A percentile compares a stretch with the other conserved stretches of the same genome.
phyloP scores from a whole-genome alignment of 2,888 invertebrate genomes.

The Mantis religiosa region DNA sequence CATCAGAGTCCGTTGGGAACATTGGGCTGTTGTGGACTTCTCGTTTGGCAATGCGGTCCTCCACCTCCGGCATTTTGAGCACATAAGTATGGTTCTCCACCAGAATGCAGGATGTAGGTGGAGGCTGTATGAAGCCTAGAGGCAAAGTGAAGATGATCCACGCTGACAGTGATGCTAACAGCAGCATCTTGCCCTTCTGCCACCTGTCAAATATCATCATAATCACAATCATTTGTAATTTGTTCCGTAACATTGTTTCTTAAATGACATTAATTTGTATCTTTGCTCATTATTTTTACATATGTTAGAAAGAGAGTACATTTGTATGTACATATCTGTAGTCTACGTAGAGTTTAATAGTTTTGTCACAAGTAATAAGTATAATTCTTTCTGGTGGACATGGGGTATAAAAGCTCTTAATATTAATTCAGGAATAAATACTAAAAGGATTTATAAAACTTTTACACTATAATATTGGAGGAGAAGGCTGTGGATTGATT shows the following conservation, averaged over 20 bases:
- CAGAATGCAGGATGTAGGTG: conserved; percentile 81
- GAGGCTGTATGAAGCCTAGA: conserved; percentile 91
- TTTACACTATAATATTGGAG: no score
- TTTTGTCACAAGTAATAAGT: no score
- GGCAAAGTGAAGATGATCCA: conserved; percentile 98
- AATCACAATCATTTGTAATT: neutral
- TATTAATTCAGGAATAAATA: no score
- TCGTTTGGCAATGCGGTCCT: conserved; percentile 13
- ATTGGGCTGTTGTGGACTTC: neutral
- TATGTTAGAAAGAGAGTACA: no score
- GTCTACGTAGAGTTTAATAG: no score
- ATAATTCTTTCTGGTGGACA: no score
- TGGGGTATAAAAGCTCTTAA: no score
- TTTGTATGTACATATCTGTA: no score
- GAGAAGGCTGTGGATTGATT: no score
- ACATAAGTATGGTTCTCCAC: conserved; percentile 59
- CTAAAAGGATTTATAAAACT: no score
- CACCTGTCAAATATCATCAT: conserved; percentile 51
- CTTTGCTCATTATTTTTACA: no score
- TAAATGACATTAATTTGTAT: neutral
- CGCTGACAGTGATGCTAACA: conserved; percentile 85
- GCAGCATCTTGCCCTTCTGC: conserved; percentile 80
- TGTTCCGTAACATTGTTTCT: neutral
- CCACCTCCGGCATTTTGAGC: conserved; percentile 55
- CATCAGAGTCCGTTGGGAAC: conserved; percentile 31